phyloP scores from a whole-genome alignment of 1,140 invertebrate species.

The Leptinotarsa lineolata region DNA sequence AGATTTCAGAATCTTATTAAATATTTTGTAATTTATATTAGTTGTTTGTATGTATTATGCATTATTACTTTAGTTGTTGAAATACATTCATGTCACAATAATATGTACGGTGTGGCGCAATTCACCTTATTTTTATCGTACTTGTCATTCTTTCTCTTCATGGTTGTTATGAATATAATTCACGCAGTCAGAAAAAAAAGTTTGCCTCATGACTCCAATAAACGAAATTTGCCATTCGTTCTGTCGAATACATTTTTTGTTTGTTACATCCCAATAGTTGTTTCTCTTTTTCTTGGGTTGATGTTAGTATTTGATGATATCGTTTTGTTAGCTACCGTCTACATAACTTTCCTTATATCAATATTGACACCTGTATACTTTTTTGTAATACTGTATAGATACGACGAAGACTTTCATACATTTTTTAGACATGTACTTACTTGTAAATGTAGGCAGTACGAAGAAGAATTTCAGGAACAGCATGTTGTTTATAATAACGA shows the following conservation, averaged over 20 bases:
- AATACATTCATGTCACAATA: background rate
- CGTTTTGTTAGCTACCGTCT: background rate
- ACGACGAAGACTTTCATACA: conserved; percentile 17
- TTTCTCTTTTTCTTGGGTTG: background rate
- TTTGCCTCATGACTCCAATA: conserved; percentile 1
- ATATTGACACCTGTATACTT: conserved; percentile 17
- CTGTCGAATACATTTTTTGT: background rate
- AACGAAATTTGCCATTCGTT: background rate
- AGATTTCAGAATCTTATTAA: conserved; percentile 15
- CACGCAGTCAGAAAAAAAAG: conserved; percentile 20
- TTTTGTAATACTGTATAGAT: conserved; percentile 22
- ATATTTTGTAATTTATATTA: conserved; percentile 9
- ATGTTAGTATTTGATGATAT: background rate
- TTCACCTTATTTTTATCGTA: background rate
- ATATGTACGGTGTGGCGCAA: background rate
- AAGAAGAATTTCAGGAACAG: conserved; percentile 21
- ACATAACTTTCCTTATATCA: background rate
- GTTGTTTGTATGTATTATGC: conserved; percentile 15
- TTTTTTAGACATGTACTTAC: conserved; percentile 16
- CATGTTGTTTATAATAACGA: conserved; percentile 21
- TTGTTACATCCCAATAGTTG: background rate
- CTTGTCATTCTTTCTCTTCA: conserved; percentile 23
- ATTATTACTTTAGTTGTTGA: background rate
- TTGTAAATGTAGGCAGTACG: conserved; percentile 14
- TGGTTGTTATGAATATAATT: conserved; percentile 32